A percentile compares a stretch with the other conserved stretches of the same genome.
phyloP scores from a whole-genome alignment of 2,888 invertebrate genomes.

The Drosophila maculinotata region DNA sequence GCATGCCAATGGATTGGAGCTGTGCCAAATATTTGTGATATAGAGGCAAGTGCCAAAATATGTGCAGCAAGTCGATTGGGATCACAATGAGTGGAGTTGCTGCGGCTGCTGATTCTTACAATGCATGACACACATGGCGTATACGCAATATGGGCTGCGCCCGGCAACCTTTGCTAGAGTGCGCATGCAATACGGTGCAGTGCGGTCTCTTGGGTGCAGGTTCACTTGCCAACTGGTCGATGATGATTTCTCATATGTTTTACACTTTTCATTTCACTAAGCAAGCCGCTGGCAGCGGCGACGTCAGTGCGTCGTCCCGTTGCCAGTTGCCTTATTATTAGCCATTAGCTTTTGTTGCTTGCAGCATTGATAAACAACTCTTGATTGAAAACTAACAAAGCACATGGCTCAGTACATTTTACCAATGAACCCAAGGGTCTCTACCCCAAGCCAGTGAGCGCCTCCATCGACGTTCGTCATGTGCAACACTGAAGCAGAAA shows the following conservation, averaged over 20 bases:
- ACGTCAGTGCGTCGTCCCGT: background rate
- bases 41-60: slow-evolving; percentile 11
- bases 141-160: slow-evolving; percentile 27
- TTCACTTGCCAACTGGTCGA: slow-evolving; percentile 14
- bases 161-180: slow-evolving; percentile 4
- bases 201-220: background rate
- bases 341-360: slow-evolving; percentile 66
- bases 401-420: slow-evolving; percentile 62
- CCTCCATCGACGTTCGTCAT: slow-evolving; percentile 21
- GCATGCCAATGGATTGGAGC: slow-evolving; percentile 28
- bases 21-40: slow-evolving; percentile 20
- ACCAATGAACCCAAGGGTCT: slow-evolving; percentile 59
- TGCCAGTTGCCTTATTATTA: slow-evolving; percentile 56
- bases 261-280: slow-evolving; percentile 23
- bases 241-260: slow-evolving; percentile 20
- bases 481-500: too few species aligned
- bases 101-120: too few species aligned
- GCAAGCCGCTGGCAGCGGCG: too few species aligned
- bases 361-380: slow-evolving; percentile 68
- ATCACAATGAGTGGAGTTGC: slow-evolving; percentile 17
- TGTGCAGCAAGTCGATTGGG: slow-evolving; percentile 14
- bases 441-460: background rate
- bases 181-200: slow-evolving; percentile 4
- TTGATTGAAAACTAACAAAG: slow-evolving; percentile 80
- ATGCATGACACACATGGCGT: slow-evolving; percentile 29